Conservation (phyloP, 2,888 invertebrate genomes). For the Brachyopa scutellaris region DNA sequence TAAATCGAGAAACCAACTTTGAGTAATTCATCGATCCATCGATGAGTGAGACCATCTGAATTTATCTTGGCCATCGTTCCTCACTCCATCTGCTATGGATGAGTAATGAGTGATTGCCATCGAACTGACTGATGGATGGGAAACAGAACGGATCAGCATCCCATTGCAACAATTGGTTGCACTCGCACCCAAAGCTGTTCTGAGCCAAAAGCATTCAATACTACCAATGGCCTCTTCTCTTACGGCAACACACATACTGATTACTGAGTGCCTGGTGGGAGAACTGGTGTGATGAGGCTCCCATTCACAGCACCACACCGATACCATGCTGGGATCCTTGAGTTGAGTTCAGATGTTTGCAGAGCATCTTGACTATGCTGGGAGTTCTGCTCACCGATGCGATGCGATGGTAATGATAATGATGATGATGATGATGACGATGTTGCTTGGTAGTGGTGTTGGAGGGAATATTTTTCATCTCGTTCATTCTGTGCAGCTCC, state of each 20-base stretch:
- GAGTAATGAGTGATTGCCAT: conserved; percentile 65
- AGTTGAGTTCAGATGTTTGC: conserved; percentile 51
- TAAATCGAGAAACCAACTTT: conserved; percentile 49
- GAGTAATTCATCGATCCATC: conserved; percentile 37
- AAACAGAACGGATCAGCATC: conserved; percentile 22
- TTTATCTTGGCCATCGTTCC: conserved; percentile 43
- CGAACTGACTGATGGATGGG: conserved; percentile 55
- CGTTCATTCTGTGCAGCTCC: conserved; percentile 76
- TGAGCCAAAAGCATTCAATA: conserved; percentile 49
- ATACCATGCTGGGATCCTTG: conserved; percentile 49
- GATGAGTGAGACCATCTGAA: conserved; percentile 45
- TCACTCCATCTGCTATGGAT: conserved; percentile 34
- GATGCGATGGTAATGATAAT: conserved; percentile 50
- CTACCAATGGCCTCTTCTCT: conserved; percentile 17
- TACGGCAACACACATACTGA: conserved; percentile 3
- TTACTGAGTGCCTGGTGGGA: conserved; percentile 25
- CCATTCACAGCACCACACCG: conserved; percentile 37
- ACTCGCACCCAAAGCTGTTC: conserved; percentile 63
- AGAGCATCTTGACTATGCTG: conserved; percentile 43
- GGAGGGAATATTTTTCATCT: conserved; percentile 67
- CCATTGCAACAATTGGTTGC: conserved; percentile 69
- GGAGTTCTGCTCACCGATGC: conserved; percentile 43
- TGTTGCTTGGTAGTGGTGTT: conserved; percentile 74
- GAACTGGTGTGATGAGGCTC: conserved; percentile 19
- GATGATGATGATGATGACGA: conserved; percentile 58